These are phyloP conservation scores for Lepas anatifera DNA, from an alignment of 2,888 invertebrate genomes.

Conservation along the genomic window DNA sequence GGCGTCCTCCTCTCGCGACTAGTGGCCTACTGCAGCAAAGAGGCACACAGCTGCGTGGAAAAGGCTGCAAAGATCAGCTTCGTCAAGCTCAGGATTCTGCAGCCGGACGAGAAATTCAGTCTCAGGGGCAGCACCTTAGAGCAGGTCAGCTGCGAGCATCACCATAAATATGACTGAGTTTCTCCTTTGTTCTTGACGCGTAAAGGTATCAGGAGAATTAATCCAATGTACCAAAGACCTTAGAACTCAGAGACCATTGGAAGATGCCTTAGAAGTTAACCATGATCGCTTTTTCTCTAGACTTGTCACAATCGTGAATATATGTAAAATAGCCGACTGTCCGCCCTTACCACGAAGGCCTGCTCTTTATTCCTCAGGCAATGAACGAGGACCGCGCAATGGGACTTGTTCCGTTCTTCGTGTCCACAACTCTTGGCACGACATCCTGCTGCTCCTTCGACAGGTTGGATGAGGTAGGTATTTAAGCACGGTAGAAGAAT, in stretches of 20 bases:
- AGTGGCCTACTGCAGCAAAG: conserved; percentile 59
- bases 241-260: no score
- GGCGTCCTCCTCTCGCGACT: conserved; percentile 78
- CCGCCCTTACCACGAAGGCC: no score
- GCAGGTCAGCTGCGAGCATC: conserved; percentile 51
- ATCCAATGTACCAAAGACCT: no score
- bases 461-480: conserved; percentile 78
- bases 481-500: no score
- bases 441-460: conserved; percentile 96
- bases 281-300: no score
- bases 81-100: conserved; percentile 75
- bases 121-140: conserved; percentile 65
- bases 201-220: no score
- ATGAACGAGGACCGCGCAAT: conserved; percentile 88
- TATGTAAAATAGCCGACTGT: no score
- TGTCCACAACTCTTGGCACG: conserved; percentile 89
- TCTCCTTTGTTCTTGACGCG: no score
- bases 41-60: conserved; percentile 84
- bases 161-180: no score
- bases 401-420: conserved; percentile 94
- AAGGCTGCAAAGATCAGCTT: conserved; percentile 90
- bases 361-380: conserved; percentile 55
- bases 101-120: conserved; percentile 70
- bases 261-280: no score
- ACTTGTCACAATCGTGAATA: no score